phyloP scores from a whole-genome alignment of 2,888 invertebrate genomes.

The Cheilosia soror region DNA sequence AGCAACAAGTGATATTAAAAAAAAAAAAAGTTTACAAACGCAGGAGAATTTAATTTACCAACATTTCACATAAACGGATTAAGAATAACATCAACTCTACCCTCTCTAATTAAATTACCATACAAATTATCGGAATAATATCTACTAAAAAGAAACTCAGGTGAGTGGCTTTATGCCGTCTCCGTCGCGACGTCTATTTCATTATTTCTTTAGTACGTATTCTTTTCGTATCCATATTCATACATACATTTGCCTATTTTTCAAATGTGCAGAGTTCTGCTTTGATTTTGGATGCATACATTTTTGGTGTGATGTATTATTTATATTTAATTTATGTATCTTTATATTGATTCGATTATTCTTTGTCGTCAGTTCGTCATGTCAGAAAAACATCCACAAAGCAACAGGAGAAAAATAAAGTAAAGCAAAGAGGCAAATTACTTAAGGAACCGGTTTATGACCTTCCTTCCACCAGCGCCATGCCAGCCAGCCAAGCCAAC shows the following conservation, averaged over 20 bases:
- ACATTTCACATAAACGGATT: conserved; percentile 55
- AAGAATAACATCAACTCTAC: conserved; percentile 33
- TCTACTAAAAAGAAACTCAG: conserved; percentile 43
- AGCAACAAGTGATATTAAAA: conserved; percentile 52
- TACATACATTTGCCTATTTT: not conserved
- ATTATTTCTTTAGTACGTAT: not conserved
- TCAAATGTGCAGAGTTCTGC: not conserved
- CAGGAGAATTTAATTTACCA: conserved; percentile 16
- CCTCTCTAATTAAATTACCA: conserved; percentile 56
- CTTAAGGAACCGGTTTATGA: conserved; percentile 69
- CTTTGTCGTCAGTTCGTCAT: conserved; percentile 6
- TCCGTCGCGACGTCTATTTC: not conserved
- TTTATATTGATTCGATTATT: conserved; percentile 13
- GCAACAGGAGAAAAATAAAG: conserved; percentile 42
- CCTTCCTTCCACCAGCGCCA: conserved; percentile 56
- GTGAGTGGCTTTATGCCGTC: conserved; percentile 41
- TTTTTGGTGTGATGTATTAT: not conserved
- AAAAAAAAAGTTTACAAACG: conserved; percentile 2
- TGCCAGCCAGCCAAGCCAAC: not conserved
- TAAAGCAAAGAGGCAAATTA: conserved; percentile 37
- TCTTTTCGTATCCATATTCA: not conserved
- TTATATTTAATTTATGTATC: too few relatives aligned
- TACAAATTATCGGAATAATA: conserved; percentile 53
- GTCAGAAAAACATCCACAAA: conserved; percentile 42
- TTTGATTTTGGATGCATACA: conserved; percentile 11